Conservation (phyloP, 1,140 invertebrate species). For the Gonatopus flavifemur region DNA sequence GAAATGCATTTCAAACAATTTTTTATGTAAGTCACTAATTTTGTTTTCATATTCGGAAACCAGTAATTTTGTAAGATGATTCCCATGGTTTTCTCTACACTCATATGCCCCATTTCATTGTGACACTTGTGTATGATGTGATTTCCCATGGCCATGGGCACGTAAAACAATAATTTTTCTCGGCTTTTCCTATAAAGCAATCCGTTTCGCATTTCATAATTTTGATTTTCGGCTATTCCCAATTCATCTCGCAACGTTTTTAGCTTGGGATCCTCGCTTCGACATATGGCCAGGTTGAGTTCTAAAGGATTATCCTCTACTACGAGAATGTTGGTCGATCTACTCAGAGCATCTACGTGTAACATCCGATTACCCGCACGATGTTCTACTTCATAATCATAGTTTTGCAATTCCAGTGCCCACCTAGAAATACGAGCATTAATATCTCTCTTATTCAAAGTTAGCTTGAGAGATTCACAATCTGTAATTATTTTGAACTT, state of each 20-base stretch:
- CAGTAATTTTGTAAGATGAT: background rate
- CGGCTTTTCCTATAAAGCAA: background rate
- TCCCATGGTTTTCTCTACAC: background rate
- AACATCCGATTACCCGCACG: slow-evolving; percentile 26
- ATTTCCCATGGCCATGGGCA: background rate
- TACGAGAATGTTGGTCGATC: background rate
- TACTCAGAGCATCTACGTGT: slow-evolving; percentile 38
- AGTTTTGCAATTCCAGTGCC: no score
- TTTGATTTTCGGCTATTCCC: background rate
- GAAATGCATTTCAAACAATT: background rate
- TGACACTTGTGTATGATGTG: background rate
- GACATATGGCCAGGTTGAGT: background rate
- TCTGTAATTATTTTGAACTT: slow-evolving; percentile 22
- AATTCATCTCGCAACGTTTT: background rate
- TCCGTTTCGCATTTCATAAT: background rate
- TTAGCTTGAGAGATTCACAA: no score
- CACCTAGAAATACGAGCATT: background rate
- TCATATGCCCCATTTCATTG: background rate
- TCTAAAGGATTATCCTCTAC: no score
- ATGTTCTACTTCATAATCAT: slow-evolving; percentile 27
- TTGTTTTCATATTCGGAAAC: background rate
- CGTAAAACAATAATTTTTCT: background rate
- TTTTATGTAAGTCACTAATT: background rate
- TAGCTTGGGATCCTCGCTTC: background rate
- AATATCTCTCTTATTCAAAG: background rate